phyloP scores from a whole-genome alignment of 2,797 vertebrate species.

The Myiothlypis coronata region DNA sequence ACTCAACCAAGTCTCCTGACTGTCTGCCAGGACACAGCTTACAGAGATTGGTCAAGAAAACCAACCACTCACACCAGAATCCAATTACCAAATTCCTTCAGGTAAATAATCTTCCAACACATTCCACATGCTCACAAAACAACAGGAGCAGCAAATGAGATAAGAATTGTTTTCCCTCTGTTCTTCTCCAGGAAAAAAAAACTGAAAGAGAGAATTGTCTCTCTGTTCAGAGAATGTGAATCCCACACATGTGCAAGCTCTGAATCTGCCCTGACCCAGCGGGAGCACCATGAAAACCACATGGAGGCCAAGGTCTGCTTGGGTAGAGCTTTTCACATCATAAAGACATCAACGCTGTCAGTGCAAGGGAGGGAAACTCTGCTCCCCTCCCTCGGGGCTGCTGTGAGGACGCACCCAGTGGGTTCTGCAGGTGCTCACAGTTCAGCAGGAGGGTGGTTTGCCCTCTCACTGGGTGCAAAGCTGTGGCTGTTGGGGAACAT shows the following conservation, averaged over 20 bases:
- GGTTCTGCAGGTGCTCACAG: not conserved
- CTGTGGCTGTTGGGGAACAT: not conserved
- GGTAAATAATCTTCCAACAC: not conserved
- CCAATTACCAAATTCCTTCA: not conserved
- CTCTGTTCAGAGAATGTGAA: not conserved
- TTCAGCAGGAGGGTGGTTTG: not conserved
- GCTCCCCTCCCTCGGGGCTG: not conserved
- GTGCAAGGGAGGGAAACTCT: not conserved
- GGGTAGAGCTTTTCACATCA: not conserved
- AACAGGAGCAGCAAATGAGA: not conserved
- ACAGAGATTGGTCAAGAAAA: not conserved
- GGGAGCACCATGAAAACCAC: not conserved
- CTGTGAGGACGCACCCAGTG: not conserved
- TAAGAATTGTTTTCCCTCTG: not conserved
- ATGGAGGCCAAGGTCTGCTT: not conserved
- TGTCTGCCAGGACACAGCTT: not conserved
- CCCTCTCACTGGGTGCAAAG: not conserved
- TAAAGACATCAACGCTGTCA: fast-evolving
- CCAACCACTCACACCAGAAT: not conserved
- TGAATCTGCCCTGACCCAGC: not conserved
- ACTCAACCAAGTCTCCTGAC: not conserved
- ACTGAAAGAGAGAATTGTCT: not conserved
- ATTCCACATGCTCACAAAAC: not conserved
- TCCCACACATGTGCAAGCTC: not conserved
- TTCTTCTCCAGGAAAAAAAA: not conserved